These are phyloP conservation scores for Megaceryle torquata DNA, from an alignment of 2,113 vertebrate species.

Conservation along the genomic window DNA sequence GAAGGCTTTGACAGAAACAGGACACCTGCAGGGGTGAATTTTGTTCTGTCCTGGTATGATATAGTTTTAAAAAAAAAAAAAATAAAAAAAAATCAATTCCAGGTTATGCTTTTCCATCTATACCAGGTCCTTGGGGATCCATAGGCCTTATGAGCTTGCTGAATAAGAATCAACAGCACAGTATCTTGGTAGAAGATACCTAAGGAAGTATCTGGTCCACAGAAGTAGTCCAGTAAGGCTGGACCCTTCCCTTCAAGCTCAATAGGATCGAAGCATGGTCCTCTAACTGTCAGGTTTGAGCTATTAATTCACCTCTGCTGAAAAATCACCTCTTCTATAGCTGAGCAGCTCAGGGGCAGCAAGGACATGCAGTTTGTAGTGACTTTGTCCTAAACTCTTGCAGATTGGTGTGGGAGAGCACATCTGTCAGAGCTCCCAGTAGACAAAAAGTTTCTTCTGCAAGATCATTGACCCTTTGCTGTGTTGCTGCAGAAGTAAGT, in stretches of 20 bases:
- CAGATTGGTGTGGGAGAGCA: not conserved
- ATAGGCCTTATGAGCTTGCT: not conserved
- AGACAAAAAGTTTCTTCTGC: not conserved
- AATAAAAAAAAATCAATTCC: not conserved
- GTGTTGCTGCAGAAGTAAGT: not conserved
- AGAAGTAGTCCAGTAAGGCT: not conserved
- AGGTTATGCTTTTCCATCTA: not conserved
- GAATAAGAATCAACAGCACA: not conserved
- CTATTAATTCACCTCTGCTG: not conserved
- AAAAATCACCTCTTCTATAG: not conserved
- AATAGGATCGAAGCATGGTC: fast-evolving
- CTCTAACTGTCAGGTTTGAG: not conserved
- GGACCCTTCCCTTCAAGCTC: not conserved
- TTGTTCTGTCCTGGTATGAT: not conserved
- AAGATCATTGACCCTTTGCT: not conserved
- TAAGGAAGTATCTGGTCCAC: not conserved
- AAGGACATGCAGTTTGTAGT: not conserved
- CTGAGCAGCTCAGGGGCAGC: not conserved
- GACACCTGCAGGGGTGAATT: not conserved
- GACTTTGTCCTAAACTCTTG: not conserved
- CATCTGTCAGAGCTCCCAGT: not conserved
- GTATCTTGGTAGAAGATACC: not conserved
- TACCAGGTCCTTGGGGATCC: not conserved
- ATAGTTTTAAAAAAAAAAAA: not conserved
- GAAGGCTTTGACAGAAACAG: constrained; percentile 8